Percentiles rank a stretch among this genome's conserved stretches.
Conservation (phyloP, 1,140 invertebrate genomes). For the Neodiprion pinetum region DNA sequence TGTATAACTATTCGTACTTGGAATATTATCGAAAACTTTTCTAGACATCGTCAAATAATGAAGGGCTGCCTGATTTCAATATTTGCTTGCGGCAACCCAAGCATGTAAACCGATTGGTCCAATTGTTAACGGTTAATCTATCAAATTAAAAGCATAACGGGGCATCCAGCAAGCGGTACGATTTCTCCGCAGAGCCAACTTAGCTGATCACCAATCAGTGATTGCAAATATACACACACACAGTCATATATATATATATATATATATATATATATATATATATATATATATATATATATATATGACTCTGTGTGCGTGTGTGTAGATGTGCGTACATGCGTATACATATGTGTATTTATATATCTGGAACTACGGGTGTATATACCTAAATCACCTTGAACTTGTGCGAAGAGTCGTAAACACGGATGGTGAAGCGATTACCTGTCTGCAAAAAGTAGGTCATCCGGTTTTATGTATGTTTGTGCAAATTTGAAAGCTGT, state of each 20-base stretch:
- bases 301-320: no score
- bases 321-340: no score
- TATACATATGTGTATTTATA: no score
- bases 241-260: no score
- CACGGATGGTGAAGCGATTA: neutral
- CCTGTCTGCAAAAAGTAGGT: neutral
- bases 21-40: no score
- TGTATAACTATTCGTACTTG: no score
- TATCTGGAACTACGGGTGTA: neutral
- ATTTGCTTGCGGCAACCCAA: neutral
- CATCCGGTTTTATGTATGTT: neutral
- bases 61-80: neutral
- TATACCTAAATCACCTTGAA: neutral
- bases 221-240: no score
- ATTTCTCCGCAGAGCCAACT: neutral
- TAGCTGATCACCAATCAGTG: neutral
- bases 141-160: constrained; percentile 7
- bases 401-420: neutral
- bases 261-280: no score
- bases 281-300: no score
- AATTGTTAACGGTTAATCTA: constrained; percentile 1
- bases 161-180: neutral
- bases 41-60: neutral
- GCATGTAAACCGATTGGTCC: neutral
- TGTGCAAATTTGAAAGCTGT: constrained; percentile 5